These are phyloP conservation scores for Sebastes fasciatus DNA, from an alignment of 2,113 vertebrate species.

Conservation along the genomic window DNA sequence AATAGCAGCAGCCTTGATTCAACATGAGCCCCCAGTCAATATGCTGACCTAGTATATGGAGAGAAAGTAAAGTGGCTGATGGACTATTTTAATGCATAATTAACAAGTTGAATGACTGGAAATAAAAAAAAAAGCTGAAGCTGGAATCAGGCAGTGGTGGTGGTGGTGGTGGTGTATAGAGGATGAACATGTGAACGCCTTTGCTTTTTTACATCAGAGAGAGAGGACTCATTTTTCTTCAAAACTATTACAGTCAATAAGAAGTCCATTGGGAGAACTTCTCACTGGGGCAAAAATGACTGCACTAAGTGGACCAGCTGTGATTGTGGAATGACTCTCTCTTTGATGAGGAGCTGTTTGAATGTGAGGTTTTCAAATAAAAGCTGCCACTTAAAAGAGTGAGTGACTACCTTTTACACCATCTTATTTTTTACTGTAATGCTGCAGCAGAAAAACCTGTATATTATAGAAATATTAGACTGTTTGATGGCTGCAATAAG, in stretches of 20 bases:
- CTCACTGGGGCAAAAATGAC: not conserved
- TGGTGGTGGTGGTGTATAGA: conserved; percentile 5
- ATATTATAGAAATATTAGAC: too few relatives aligned
- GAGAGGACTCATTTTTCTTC: not conserved
- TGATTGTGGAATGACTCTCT: not conserved
- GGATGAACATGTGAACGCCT: conserved; percentile 8
- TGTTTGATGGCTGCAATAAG: not conserved
- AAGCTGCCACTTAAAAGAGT: not conserved
- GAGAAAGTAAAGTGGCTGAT: conserved; percentile 12
- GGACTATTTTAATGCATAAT: conserved; percentile 48
- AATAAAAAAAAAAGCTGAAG: not conserved
- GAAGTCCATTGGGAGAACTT: not conserved
- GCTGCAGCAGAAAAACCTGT: not conserved
- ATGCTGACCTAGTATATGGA: conserved; percentile 22
- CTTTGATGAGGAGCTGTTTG: not conserved
- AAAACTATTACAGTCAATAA: not conserved
- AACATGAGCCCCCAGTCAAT: conserved; percentile 26
- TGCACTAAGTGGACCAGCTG: not conserved
- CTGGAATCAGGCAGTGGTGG: not conserved
- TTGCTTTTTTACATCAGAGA: conserved; percentile 5
- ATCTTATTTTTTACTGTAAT: not conserved
- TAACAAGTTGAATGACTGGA: conserved; percentile 39
- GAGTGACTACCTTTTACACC: not conserved
- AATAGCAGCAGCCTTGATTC: conserved; percentile 21
- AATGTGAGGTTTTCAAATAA: not conserved